Base-by-base conservation (phyloP, 2,888 invertebrate species). In the Teleiodes luculella region DNA sequence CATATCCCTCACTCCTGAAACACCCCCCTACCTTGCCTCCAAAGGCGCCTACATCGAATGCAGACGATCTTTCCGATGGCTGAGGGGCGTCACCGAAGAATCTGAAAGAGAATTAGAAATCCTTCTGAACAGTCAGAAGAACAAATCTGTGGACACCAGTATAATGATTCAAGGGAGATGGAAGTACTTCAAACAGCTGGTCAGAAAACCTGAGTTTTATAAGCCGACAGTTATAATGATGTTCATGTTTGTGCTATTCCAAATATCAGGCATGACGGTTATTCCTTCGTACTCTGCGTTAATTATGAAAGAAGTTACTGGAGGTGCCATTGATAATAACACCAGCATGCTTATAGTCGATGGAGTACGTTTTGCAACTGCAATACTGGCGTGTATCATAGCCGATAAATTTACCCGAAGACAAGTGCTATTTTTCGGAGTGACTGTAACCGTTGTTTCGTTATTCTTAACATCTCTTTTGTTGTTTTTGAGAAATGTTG, bases 211-310 rank as follows among this genome's bases (percentile, higher is more conserved):
- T 0, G 90, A 91, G 66, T 93, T 93, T 67, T 81, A 91, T 53
- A 92, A 91, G 60, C 93, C 93, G 0, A 86, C 93, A 5, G 59
- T 90, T 2, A 91, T 93, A 33, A 90, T 94, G 78, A 90, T 92
- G 74, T 89, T 91, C 13, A 91, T 94, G 77, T 94, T 94, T 67
- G 83, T 92, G 0, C 89, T 92, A 4, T 92, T 92, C 57, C 94
- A 94, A 78, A 88, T 94, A 62, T 92, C 93, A 2, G 94, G 94
- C 0, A 91, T 93, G 69, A 94, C 94, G 51, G 93, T 93, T 0
- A 90, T 95, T 6, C 91, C 92, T 0, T 94, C 93, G 0, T 94
- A 94, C 64, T 93, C 93, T 0, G 92, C 94, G 1, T 86, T 90
- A 2, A 91, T 94, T 63, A 91, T 94, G 81, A 79, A 86, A 8